A percentile compares a stretch with the other conserved stretches of the same genome.
Evolutionary conservation across 2,888 invertebrate genomes (phyloP).

Genomic region (Helobdella robusta): DNA sequence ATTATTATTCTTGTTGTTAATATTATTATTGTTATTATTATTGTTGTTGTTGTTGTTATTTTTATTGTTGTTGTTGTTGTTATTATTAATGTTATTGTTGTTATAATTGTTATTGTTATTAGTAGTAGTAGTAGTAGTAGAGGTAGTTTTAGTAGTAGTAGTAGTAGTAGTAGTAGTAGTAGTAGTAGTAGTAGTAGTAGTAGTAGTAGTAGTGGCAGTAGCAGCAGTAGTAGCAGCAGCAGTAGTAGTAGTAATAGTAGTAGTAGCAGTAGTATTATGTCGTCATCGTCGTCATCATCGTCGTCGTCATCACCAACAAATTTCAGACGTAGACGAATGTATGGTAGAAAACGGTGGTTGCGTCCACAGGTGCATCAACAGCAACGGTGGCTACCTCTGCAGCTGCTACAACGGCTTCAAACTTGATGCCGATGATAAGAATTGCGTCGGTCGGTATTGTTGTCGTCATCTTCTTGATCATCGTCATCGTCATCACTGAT

Average conservation of each 20-base stretch:
- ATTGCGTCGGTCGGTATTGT: conserved; percentile 44
- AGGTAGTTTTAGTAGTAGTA: too few relatives aligned
- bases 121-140: too few relatives aligned
- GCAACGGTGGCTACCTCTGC: conserved; percentile 46
- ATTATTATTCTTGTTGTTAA: background rate
- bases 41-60: too few relatives aligned
- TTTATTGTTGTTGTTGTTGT: too few relatives aligned
- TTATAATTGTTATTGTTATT: too few relatives aligned
- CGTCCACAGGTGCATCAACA: conserved; percentile 45
- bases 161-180: conserved; percentile 13
- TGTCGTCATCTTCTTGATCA: background rate
- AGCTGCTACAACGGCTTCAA: conserved; percentile 45
- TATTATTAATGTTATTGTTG: too few relatives aligned
- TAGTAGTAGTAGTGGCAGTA: conserved; percentile 13
- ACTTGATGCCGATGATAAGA: conserved; percentile 41
- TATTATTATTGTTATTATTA: background rate
- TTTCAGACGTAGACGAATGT: conserved; percentile 45
- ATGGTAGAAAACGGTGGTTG: conserved; percentile 45
- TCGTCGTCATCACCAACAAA: too few relatives aligned
- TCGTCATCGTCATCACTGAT: too few relatives aligned
- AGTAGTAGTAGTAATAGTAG: conserved; percentile 8
- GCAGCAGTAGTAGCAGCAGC: conserved; percentile 5
- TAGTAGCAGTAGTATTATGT: conserved; percentile 13
- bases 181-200: conserved; percentile 14
- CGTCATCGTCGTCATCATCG: too few relatives aligned